phyloP scores from a whole-genome alignment of 2,797 vertebrate genomes.

The Gymnopithys bicolor region DNA sequence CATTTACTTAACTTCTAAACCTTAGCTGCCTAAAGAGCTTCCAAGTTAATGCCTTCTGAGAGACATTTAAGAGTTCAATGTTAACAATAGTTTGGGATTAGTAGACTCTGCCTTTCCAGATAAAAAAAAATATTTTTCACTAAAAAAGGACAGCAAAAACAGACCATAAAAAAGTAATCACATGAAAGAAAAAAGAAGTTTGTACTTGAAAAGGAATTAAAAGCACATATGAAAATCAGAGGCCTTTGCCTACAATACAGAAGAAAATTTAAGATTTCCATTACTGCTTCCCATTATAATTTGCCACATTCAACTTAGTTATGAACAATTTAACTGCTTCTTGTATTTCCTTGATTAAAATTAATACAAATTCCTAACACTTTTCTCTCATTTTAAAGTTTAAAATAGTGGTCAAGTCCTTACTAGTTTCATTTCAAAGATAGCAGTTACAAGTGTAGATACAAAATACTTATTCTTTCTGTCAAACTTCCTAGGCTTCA shows the following conservation, averaged over 20 bases:
- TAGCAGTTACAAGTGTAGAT: neutral
- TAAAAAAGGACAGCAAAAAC: neutral
- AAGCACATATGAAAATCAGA: neutral
- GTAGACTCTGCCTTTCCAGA: neutral
- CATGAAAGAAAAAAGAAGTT: neutral
- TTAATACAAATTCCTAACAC: neutral
- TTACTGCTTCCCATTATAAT: neutral
- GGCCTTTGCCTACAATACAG: neutral
- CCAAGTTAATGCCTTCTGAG: constrained; percentile 28
- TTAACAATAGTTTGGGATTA: neutral
- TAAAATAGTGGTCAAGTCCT: neutral
- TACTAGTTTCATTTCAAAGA: neutral
- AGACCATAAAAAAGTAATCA: neutral
- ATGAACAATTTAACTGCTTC: neutral
- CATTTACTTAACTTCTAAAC: constrained; percentile 53
- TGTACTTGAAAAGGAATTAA: neutral
- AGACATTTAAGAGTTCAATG: neutral
- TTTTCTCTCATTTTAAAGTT: neutral
- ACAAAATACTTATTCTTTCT: neutral
- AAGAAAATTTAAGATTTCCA: neutral
- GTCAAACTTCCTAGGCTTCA: neutral
- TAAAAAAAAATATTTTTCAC: neutral
- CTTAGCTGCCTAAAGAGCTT: constrained; percentile 42
- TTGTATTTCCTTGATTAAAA: neutral
- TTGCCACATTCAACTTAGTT: neutral